phyloP scores from a whole-genome alignment of 2,797 vertebrate genomes.

The Phrynocephalus vlangalii region DNA sequence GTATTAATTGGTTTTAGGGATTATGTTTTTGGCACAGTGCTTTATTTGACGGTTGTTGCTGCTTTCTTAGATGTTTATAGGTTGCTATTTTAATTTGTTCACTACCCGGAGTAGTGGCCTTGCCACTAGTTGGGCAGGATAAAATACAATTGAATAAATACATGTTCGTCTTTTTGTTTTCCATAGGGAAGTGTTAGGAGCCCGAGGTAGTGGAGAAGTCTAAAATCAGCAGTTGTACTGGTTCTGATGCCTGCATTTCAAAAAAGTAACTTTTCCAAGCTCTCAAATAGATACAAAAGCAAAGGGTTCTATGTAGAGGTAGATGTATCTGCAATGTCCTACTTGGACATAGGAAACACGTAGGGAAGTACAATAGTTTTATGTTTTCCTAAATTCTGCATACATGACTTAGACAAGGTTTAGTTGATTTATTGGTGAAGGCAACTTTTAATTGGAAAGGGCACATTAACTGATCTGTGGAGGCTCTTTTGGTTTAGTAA shows the following conservation, averaged over 20 bases:
- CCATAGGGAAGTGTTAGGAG: no score
- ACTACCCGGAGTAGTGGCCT: no score
- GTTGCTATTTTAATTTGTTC: no score
- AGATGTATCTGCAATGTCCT: neutral
- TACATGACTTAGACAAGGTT: neutral
- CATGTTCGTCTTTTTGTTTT: no score
- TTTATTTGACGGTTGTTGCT: no score
- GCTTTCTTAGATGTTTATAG: no score
- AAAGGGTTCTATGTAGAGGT: neutral
- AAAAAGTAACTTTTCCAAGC: neutral
- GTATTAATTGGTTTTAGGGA: no score
- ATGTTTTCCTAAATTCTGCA: neutral
- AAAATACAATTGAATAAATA: no score
- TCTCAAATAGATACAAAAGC: neutral
- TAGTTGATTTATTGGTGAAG: neutral
- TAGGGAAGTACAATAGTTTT: neutral
- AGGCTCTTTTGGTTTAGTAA: neutral
- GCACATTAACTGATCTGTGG: neutral
- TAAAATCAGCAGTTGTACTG: neutral
- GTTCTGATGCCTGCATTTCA: neutral
- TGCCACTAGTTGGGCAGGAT: no score
- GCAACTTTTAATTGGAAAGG: slow-evolving; percentile 5
- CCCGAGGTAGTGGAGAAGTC: neutral
- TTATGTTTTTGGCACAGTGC: no score
- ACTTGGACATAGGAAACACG: no score